Evolutionary conservation across 2,113 vertebrate genomes (phyloP).

Genomic region (Oncorhynchus nerka): DNA sequence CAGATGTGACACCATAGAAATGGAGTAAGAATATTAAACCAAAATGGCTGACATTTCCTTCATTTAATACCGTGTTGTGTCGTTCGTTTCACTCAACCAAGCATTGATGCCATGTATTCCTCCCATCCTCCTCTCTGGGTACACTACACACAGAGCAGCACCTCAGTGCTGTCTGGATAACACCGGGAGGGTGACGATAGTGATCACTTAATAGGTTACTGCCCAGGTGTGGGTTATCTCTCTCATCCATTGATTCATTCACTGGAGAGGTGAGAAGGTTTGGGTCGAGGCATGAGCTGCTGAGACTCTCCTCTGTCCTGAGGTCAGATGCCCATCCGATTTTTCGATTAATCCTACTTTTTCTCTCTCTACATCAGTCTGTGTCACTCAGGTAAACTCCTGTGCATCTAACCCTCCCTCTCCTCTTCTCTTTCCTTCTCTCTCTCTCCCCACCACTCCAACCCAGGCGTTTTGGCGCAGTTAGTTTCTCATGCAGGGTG

Average conservation of each 20-base stretch:
- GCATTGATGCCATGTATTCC: neutral
- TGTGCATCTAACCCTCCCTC: conserved; percentile 3
- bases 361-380: conserved; percentile 17
- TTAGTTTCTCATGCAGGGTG: conserved; percentile 59
- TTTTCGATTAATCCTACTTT: neutral
- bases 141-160: neutral
- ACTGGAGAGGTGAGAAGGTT: neutral
- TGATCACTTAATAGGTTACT: neutral
- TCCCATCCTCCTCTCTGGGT: neutral
- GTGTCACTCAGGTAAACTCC: neutral
- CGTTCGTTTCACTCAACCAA: too few relatives aligned
- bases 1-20: too few relatives aligned
- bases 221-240: neutral
- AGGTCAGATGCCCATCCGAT: neutral
- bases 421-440: conserved; percentile 21
- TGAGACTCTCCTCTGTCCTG: neutral
- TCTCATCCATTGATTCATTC: neutral
- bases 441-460: conserved; percentile 1
- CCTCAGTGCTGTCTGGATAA: neutral
- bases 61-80: too few relatives aligned
- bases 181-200: neutral
- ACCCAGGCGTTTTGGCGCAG: conserved; percentile 42
- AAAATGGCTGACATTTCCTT: too few relatives aligned
- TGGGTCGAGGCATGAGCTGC: neutral
- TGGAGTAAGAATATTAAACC: too few relatives aligned